Evolutionary conservation across 2,797 vertebrate genomes (phyloP), one percentile per base, ranked within the genome.

Genomic region (Hafferia zeledoni): DNA sequence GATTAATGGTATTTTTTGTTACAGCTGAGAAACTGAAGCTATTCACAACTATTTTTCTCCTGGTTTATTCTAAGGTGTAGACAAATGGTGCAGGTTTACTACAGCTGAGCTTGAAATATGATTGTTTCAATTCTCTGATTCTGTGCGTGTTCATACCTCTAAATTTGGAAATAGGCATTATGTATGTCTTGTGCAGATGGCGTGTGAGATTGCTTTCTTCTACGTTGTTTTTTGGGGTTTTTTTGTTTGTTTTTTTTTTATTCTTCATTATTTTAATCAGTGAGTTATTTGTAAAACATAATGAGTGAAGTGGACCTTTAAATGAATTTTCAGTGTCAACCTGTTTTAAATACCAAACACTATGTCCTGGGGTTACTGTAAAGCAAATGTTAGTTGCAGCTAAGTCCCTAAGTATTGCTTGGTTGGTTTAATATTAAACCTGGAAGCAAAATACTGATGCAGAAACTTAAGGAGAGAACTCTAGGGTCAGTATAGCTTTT

Each of bases 281-380:
- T 9, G 39, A 55, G 17, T 35, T 79, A 46, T 85, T 86, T 91
- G 17, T 53, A 78, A 72, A 89, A 52, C 37, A 44, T 28, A 57
- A 61, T 79, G 41, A 61, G n/a, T 85, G 74, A 91, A 93, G 30
- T 59, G 79, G 80, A 90, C 37, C 81, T 94, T 91, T 90, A 89
- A 93, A 55, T 70, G 16, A 88, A 75, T 91, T 92, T 69, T 61
- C 75, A 47, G 27, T 64, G n/a, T 85, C 61, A 92, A 46, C 41
- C 67, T 87, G 17, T 85, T 96, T 90, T 91, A 96, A 96, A 96
- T 95, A 93, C 50, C 90, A 93, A 88, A 82, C 17, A 2, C 19
- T 35, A 19, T 95, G 31, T 60, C 71, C 94, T 87, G 72, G 72
- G 80, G 52, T 81, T 86, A 81, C 50, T 35, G 33, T 35, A 84